These are phyloP conservation scores for Rhabdomys pumilio DNA, from an alignment of 2,797 vertebrate genomes.

Conservation along the genomic window DNA sequence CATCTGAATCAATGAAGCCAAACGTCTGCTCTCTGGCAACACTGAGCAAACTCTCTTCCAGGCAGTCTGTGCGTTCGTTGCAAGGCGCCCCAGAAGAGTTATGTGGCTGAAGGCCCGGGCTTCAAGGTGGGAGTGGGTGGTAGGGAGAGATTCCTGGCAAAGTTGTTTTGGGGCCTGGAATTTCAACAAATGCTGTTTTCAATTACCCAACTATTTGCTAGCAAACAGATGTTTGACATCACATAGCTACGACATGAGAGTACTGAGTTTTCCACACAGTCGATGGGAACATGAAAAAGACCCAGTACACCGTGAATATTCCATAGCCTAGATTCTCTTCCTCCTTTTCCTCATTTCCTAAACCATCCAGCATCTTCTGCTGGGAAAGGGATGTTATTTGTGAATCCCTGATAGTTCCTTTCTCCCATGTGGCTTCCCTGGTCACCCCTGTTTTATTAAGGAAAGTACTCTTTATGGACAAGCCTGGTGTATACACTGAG, in stretches of 20 bases:
- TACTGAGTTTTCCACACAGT: conserved; percentile 6
- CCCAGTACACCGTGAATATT: background rate
- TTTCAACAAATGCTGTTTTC: conserved; percentile 74
- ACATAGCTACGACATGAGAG: conserved; percentile 52
- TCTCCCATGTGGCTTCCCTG: background rate
- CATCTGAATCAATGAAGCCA: conserved; percentile 19
- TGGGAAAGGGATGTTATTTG: background rate
- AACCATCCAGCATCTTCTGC: accelerated
- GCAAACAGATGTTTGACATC: conserved; percentile 75
- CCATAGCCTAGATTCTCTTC: background rate
- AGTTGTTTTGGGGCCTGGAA: conserved; percentile 45
- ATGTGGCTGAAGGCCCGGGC: background rate
- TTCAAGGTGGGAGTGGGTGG: background rate
- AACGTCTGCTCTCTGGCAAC: conserved; percentile 45
- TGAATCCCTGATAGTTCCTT: background rate
- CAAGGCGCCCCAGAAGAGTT: background rate
- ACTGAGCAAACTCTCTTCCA: background rate
- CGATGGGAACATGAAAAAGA: background rate
- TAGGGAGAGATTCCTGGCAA: conserved; percentile 6
- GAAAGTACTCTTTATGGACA: background rate
- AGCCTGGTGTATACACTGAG: background rate
- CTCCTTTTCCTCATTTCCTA: background rate
- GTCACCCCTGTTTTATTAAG: background rate
- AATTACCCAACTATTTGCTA: conserved; percentile 66
- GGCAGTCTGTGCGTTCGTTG: background rate